Conservation (phyloP, 2,888 invertebrate genomes). For the Drosophila vallismaia region DNA sequence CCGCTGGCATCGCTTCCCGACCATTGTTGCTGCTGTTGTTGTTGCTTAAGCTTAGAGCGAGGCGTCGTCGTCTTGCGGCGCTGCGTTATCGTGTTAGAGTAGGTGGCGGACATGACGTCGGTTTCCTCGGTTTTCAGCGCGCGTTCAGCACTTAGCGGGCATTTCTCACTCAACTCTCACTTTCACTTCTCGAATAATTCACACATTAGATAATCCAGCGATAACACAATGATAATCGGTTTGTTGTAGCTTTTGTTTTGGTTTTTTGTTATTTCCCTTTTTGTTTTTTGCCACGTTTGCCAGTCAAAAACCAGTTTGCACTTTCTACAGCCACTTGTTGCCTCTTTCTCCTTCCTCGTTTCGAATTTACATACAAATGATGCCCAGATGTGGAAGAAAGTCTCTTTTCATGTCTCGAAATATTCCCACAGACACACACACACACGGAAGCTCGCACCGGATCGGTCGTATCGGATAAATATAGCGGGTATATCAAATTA, state of each 20-base stretch:
- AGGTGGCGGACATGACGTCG: constrained; percentile 63
- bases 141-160: constrained; percentile 25
- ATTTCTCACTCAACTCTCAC: constrained; percentile 33
- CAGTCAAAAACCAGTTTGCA: constrained; percentile 65
- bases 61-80: constrained; percentile 71
- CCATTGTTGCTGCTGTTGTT: constrained; percentile 54
- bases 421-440: constrained; percentile 40
- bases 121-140: constrained; percentile 12
- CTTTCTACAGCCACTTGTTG: constrained; percentile 56
- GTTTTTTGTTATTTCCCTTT: neutral
- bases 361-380: constrained; percentile 37
- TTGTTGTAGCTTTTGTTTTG: constrained; percentile 22
- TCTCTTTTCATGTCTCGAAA: constrained; percentile 39
- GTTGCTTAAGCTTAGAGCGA: constrained; percentile 69
- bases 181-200: constrained; percentile 25
- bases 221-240: constrained; percentile 15
- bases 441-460: constrained; percentile 21
- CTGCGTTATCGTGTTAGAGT: constrained; percentile 55
- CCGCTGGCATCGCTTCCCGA: constrained; percentile 59
- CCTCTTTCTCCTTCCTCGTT: constrained; percentile 24
- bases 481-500: constrained; percentile 32
- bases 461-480: constrained; percentile 48
- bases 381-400: constrained; percentile 60
- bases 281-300: constrained; percentile 39
- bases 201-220: constrained; percentile 19